A percentile compares a stretch with the other conserved stretches of the same genome.
Conservation (phyloP, 2,888 invertebrate genomes). For the Idaea aversata region DNA sequence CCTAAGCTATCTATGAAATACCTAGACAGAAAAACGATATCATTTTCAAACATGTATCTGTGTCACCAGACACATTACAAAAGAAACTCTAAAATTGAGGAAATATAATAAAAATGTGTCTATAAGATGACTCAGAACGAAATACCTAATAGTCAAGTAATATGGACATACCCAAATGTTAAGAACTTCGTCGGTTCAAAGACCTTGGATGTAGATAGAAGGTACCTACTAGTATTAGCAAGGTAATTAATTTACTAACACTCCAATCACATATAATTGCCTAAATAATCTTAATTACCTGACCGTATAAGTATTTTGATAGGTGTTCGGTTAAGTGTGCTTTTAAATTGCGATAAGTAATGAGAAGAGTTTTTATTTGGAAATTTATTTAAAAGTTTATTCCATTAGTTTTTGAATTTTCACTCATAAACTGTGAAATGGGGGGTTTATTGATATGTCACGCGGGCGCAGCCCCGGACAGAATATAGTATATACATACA, state of each 20-base stretch:
- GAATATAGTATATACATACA: no score
- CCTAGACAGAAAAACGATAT: background rate
- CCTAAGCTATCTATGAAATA: background rate
- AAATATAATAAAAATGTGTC: background rate
- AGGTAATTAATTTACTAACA: conserved; percentile 28
- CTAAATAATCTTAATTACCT: conserved; percentile 19
- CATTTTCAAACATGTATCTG: background rate
- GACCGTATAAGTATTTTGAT: background rate
- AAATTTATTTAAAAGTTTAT: background rate
- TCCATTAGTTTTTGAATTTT: background rate
- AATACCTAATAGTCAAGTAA: conserved; percentile 17
- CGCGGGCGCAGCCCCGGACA: no score
- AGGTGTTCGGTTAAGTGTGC: background rate
- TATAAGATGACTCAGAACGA: background rate
- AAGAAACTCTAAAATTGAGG: background rate
- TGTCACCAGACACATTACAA: conserved; percentile 1
- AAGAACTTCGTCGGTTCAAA: background rate
- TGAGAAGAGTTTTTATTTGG: background rate
- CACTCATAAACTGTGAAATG: background rate
- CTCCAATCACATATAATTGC: conserved; percentile 31
- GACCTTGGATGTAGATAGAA: background rate
- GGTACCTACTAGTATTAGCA: conserved; percentile 7
- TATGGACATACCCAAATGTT: conserved; percentile 25
- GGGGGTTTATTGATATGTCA: no score
- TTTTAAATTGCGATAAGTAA: background rate